Evolutionary conservation across 2,797 vertebrate genomes (phyloP), one percentile per base, ranked within the genome.

Genomic region (Euthynnus affinis): DNA sequence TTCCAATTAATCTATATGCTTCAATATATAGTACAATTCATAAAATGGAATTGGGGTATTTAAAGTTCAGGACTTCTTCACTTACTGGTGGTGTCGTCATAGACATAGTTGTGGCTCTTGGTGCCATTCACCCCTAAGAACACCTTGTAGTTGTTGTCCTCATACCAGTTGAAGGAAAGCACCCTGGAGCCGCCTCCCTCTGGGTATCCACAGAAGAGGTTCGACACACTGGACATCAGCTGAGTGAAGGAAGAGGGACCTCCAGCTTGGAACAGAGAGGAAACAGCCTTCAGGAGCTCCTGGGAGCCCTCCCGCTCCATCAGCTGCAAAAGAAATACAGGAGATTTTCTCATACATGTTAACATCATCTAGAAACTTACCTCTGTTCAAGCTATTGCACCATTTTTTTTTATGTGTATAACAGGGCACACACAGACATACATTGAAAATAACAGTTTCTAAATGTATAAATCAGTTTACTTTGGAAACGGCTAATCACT

Each of bases 131-230:
- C 96, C 17, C 98, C 98, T 70, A 99, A 95, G 91, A 99, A 99
- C 88, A 96, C 96, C 87, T 98, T 99, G 88, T 99, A 99, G 94
- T 99, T 99, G 91, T 98, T 99, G 94, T 99, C 98, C 92, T 99
- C 98, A 18, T 99, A 99, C 98, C 98, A 99, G 93, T 99, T 99
- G 91, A 99, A 98, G 83, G 98, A 99, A 82, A 98, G 92, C 17
- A 99, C 97, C 61, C 95, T 95, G 73, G 96, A 94, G 61, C 97
- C 97, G 9, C 96, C 96, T 46, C 96, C 96, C 84, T 98, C 98
- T 4, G 97, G 96, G 86, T 99, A 97, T 20, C 98, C 98, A 69
- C 98, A 99, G 87, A 99, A 94, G 76, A 99, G 95, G 53, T 92
- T 91, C 0, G 97, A 98, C 62, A 98, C 73, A 4, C 92, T 89